Evolutionary conservation across 2,797 vertebrate genomes (phyloP).

Genomic region (Melanotaenia parkinsoni): DNA sequence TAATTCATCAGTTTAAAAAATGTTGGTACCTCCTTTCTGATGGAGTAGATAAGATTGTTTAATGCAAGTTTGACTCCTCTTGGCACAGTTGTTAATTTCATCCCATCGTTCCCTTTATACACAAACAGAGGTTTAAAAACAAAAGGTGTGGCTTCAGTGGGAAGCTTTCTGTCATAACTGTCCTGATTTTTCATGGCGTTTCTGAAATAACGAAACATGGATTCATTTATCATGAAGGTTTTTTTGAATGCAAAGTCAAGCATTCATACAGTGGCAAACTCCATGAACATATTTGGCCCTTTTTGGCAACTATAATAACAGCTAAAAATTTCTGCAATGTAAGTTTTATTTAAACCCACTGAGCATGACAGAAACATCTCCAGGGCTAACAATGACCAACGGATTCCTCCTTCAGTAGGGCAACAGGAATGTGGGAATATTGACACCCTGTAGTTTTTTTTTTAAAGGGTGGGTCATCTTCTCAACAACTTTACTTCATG

Average conservation of each 20-base stretch:
- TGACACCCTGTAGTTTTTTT: constrained; percentile 5
- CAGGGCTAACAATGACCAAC: constrained; percentile 14
- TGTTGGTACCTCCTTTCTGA: neutral
- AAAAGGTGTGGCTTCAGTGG: neutral
- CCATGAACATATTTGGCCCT: constrained; percentile 29
- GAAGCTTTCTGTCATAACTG: neutral
- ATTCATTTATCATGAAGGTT: neutral
- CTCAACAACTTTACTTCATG: neutral
- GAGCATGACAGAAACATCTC: constrained; percentile 25
- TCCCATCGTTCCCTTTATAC: neutral
- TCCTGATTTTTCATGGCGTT: neutral
- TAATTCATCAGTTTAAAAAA: neutral
- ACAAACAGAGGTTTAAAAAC: neutral
- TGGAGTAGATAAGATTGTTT: neutral
- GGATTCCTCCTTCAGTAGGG: neutral
- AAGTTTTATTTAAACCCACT: constrained; percentile 6
- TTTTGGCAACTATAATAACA: constrained; percentile 14
- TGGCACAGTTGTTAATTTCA: neutral
- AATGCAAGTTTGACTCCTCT: neutral
- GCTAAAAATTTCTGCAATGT: neutral
- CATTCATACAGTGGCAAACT: neutral
- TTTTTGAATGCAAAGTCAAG: neutral
- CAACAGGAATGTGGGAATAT: constrained; percentile 15
- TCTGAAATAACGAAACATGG: neutral
- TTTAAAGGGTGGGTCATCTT: neutral